Conservation (phyloP, 2,797 vertebrate genomes). For the Aplochiton taeniatus region DNA sequence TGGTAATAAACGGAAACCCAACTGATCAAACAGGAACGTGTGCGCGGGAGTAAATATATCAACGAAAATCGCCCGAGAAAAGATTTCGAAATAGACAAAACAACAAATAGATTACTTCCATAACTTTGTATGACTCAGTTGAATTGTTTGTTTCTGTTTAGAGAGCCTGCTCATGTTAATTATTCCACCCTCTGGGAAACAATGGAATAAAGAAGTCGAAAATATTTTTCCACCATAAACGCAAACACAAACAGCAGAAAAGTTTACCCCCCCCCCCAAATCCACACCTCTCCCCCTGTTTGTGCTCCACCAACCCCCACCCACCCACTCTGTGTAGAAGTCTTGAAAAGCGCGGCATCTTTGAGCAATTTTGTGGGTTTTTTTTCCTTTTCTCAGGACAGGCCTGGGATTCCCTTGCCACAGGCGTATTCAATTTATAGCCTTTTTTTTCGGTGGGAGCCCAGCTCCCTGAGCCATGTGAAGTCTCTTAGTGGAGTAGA, state of each 20-base stretch:
- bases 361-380: conserved; percentile 54
- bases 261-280: neutral
- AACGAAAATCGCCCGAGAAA: conserved; percentile 53
- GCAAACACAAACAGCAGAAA: conserved; percentile 61
- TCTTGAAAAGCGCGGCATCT: conserved; percentile 64
- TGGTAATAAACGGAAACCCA: conserved; percentile 53
- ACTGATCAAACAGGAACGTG: conserved; percentile 61
- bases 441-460: conserved; percentile 14
- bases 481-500: neutral
- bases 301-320: conserved; percentile 49
- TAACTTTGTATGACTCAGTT: conserved; percentile 62
- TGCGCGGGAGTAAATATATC: conserved; percentile 55
- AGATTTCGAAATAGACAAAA: conserved; percentile 59
- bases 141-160: conserved; percentile 72
- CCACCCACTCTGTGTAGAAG: conserved; percentile 66
- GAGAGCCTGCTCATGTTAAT: conserved; percentile 67
- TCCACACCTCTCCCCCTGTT: neutral
- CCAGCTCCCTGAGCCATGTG: conserved; percentile 5
- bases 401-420: conserved; percentile 69
- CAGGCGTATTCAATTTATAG: conserved; percentile 69
- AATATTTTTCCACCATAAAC: conserved; percentile 60
- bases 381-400: conserved; percentile 45
- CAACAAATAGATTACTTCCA: conserved; percentile 63
- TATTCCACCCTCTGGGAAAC: conserved; percentile 47
- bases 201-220: conserved; percentile 41